Conservation (phyloP, 2,888 invertebrate species). For the Phlogophora meticulosa region DNA sequence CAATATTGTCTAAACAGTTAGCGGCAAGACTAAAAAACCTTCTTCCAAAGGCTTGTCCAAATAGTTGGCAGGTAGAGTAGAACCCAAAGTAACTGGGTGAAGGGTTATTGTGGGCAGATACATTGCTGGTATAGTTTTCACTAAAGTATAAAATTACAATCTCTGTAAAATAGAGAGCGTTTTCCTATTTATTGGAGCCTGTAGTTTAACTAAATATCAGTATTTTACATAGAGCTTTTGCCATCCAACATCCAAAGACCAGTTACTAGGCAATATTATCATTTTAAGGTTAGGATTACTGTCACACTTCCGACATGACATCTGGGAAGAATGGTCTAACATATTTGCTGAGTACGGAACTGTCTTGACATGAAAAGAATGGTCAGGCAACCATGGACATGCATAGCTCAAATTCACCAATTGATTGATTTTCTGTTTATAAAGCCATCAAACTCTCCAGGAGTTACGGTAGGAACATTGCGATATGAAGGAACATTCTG, state of each 20-base stretch:
- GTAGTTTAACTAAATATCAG: neutral
- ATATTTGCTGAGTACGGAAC: neutral
- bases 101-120: neutral
- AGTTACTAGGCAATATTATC: neutral
- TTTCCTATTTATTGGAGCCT: neutral
- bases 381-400: neutral
- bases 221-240: neutral
- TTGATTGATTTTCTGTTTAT: neutral
- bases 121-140: too few species aligned
- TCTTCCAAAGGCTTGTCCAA: neutral
- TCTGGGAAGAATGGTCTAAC: neutral
- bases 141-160: too few species aligned
- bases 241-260: too few species aligned
- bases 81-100: neutral
- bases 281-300: slow-evolving; percentile 11
- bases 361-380: neutral
- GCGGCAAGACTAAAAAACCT: accelerated
- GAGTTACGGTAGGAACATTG: neutral
- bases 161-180: too few species aligned
- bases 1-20: neutral
- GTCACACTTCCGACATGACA: neutral
- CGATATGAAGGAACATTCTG: neutral
- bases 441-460: too few species aligned
- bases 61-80: neutral
- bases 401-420: neutral